Conservation (phyloP, 2,888 invertebrate species). For the Thalpophila matura region DNA sequence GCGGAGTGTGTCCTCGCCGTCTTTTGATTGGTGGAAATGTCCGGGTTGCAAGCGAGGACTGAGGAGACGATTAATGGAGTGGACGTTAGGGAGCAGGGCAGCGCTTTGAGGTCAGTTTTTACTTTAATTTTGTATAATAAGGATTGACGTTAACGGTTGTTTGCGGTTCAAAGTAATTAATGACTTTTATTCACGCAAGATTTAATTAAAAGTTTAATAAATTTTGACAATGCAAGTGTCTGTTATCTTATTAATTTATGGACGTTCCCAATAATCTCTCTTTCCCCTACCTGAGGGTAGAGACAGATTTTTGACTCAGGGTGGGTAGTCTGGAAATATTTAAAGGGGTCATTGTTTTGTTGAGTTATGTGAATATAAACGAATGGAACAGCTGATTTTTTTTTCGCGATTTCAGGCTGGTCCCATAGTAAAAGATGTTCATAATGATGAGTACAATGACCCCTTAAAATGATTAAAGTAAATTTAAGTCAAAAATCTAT, state of each 20-base stretch:
- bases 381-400: too few relatives aligned
- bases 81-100: slow-evolving; percentile 87
- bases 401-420: too few relatives aligned
- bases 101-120: slow-evolving; percentile 83
- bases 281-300: too few relatives aligned
- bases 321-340: too few relatives aligned
- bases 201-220: neutral
- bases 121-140: slow-evolving; percentile 31
- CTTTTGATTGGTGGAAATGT: slow-evolving; percentile 83
- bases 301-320: too few relatives aligned
- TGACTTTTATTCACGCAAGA: neutral
- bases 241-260: slow-evolving; percentile 11
- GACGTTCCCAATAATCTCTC: too few relatives aligned
- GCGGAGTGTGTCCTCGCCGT: slow-evolving; percentile 69
- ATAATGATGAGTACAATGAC: too few relatives aligned
- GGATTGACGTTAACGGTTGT: slow-evolving; percentile 30
- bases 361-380: too few relatives aligned
- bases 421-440: too few relatives aligned
- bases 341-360: too few relatives aligned
- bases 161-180: neutral
- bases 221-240: neutral
- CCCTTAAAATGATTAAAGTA: too few relatives aligned
- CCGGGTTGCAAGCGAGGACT: slow-evolving; percentile 83
- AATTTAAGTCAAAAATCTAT: too few relatives aligned
- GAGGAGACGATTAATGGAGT: slow-evolving; percentile 87